Evolutionary conservation across 2,797 vertebrate genomes (phyloP), one percentile per base, ranked within the genome.

Genomic region (Phyllotis vaccarum): DNA sequence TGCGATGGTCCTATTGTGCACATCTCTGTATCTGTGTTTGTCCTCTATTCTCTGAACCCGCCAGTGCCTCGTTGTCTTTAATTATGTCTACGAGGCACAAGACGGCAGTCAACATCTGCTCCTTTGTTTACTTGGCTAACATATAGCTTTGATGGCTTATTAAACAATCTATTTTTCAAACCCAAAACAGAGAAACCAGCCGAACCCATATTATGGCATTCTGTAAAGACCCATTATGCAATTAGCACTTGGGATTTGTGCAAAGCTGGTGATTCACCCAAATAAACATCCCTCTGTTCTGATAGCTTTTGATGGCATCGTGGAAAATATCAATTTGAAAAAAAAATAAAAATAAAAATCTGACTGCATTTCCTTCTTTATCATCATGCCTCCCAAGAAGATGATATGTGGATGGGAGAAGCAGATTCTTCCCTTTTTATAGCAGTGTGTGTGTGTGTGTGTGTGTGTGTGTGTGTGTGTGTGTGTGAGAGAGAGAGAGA

Each of bases 91-190:
- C 92, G 97, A 98, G 98, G 98, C 98, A 98, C 97, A 98, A 98
- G 98, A 98, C 98, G 98, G 98, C 98, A 98, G 98, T 97, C 98
- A 98, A 98, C 99, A 99, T 99, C 99, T 99, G 99, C 97, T 98
- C 98, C 96, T 98, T 99, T 99, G 98, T 99, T 99, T 98, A 94
- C 74, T 96, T 95, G 98, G 98, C 99, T 99, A 99, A 98, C 98
- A 98, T 98, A 98, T 97, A 98, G 98, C 98, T 98, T 99, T 98
- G 98, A 99, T 98, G 98, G 97, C 97, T 98, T 99, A 98, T 98
- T 99, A 99, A 98, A 98, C 98, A 98, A 98, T 98, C 98, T 98
- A 98, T 98, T 98, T 98, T 98, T 98, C 98, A 98, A 98, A 98
- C 94, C 96, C 95, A 97, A 98, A 99, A 98, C 97, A 97, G 97